phyloP scores from a whole-genome alignment of 2,888 invertebrate genomes.

The Cephus pulcher region DNA sequence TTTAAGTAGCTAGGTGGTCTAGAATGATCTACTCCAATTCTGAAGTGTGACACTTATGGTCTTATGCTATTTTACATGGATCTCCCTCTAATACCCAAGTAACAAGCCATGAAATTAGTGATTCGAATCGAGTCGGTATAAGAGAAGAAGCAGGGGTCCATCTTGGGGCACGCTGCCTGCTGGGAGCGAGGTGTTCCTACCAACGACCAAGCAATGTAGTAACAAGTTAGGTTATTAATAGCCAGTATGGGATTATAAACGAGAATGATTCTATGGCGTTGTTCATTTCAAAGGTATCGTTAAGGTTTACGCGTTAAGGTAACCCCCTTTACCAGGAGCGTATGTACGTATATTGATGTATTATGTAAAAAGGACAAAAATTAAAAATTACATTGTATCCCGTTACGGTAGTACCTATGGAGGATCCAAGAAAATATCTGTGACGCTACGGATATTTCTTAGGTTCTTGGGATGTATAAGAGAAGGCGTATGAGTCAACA shows the following conservation, averaged over 20 bases:
- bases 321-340: neutral
- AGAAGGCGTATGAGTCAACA: constrained; percentile 11
- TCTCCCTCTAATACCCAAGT: neutral
- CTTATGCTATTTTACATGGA: neutral
- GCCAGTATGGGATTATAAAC: constrained; percentile 28
- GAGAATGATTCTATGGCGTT: constrained; percentile 8
- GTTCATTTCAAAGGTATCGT: constrained; percentile 6
- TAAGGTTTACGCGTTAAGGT: neutral
- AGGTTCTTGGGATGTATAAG: neutral
- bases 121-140: constrained; percentile 29
- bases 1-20: neutral
- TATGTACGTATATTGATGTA: neutral
- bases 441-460: neutral
- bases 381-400: neutral
- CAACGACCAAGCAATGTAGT: constrained; percentile 24
- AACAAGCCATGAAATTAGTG: constrained; percentile 34
- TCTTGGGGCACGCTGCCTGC: constrained; percentile 28
- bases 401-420: neutral
- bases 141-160: constrained; percentile 31
- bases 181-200: constrained; percentile 32
- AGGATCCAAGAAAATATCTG: neutral
- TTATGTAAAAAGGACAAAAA: neutral
- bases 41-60: neutral
- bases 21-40: neutral
- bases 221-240: constrained; percentile 29